A percentile compares a stretch with the other conserved stretches of the same genome.
phyloP scores from a whole-genome alignment of 2,797 vertebrate genomes.

The Tiaroga cobitis region DNA sequence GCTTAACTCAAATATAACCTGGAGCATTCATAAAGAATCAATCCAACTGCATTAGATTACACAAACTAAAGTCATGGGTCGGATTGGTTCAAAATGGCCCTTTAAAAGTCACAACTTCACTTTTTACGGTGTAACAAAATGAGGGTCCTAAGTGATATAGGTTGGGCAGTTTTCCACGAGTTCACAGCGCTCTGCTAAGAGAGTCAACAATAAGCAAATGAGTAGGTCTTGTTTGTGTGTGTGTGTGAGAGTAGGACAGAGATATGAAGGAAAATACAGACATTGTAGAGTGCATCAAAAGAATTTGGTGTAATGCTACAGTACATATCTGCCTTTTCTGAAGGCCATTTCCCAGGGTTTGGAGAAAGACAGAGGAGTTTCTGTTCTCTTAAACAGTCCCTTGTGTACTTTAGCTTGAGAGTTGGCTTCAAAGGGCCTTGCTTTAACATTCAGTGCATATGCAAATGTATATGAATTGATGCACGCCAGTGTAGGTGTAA shows the following conservation, averaged over 20 bases:
- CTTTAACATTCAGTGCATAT: conserved; percentile 17
- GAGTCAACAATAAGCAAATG: conserved; percentile 55
- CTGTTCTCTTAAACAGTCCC: conserved; percentile 32
- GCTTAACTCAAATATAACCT: not conserved
- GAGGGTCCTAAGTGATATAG: conserved; percentile 3
- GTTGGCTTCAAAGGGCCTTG: conserved; percentile 30
- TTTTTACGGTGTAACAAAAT: not conserved
- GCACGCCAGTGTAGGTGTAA: not conserved
- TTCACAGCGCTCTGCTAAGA: conserved; percentile 52
- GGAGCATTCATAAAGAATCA: not conserved
- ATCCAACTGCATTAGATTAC: not conserved
- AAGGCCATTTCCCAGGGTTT: conserved; percentile 37
- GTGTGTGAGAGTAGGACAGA: conserved; percentile 40
- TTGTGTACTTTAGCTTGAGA: conserved; percentile 22
- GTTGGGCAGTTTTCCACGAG: conserved; percentile 59
- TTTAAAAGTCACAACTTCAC: not conserved
- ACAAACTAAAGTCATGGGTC: not conserved
- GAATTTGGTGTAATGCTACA: conserved; percentile 21
- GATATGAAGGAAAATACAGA: conserved; percentile 30
- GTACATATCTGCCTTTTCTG: conserved; percentile 22
- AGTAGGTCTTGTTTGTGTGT: conserved; percentile 38
- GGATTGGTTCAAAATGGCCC: not conserved
- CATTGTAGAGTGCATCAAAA: conserved; percentile 23
- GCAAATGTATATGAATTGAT: conserved; percentile 5
- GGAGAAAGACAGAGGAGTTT: conserved; percentile 28